These are phyloP conservation scores for Parauchenoglanis ngamensis DNA, from an alignment of 2,797 vertebrate species.

Conservation along the genomic window DNA sequence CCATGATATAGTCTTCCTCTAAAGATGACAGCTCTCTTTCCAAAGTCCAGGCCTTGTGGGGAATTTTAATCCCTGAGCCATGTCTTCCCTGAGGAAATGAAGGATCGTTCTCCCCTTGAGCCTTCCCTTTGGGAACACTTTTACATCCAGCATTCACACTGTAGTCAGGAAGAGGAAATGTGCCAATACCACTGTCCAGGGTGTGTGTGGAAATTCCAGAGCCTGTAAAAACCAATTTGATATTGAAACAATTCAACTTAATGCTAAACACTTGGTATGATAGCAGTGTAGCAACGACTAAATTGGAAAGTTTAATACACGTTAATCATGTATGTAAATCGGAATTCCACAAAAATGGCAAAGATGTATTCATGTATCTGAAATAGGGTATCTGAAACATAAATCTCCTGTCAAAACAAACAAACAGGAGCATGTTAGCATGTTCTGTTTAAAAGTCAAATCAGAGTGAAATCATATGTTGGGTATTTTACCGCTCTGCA, in stretches of 20 bases:
- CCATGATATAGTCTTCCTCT: conserved; percentile 78
- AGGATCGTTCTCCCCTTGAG: conserved; percentile 78
- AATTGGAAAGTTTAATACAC: neutral
- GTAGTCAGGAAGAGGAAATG: conserved; percentile 92
- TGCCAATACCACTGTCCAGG: conserved; percentile 95
- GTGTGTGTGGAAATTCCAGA: conserved; percentile 92
- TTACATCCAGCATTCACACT: conserved; percentile 81
- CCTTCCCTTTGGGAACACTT: conserved; percentile 81
- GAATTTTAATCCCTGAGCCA: conserved; percentile 75
- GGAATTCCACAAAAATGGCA: neutral
- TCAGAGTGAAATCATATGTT: neutral
- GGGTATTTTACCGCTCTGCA: neutral
- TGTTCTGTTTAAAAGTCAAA: neutral
- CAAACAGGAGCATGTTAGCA: neutral
- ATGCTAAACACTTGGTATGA: neutral
- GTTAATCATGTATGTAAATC: neutral
- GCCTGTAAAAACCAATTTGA: conserved; percentile 66
- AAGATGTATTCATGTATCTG: neutral
- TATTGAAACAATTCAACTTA: neutral
- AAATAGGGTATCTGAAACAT: neutral
- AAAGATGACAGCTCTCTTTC: conserved; percentile 85
- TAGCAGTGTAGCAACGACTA: neutral
- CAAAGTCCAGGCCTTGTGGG: conserved; percentile 88
- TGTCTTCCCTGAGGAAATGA: conserved; percentile 75
- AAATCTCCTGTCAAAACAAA: neutral